Evolutionary conservation across 2,797 vertebrate genomes (phyloP).

Genomic region (Coreius guichenoti): DNA sequence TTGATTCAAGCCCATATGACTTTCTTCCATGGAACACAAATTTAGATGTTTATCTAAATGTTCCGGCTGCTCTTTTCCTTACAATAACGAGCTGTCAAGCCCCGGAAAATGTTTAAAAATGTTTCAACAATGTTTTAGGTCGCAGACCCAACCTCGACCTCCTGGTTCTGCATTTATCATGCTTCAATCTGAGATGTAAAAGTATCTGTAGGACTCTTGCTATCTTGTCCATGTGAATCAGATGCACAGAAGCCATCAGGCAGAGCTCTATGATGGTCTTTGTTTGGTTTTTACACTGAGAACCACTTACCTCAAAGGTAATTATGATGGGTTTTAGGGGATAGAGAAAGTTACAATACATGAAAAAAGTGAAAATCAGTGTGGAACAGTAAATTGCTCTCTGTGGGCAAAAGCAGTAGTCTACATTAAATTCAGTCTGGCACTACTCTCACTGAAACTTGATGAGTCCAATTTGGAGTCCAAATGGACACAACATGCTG

Average conservation of each 20-base stretch:
- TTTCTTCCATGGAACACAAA: background rate
- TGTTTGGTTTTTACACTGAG: conserved; percentile 22
- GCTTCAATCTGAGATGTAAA: background rate
- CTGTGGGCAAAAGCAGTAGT: conserved; percentile 51
- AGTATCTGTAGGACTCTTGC: background rate
- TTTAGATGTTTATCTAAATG: background rate
- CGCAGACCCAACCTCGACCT: background rate
- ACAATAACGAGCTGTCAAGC: background rate
- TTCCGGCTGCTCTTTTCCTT: background rate
- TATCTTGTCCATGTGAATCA: conserved; percentile 2
- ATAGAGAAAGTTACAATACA: conserved; percentile 34
- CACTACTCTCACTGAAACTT: conserved; percentile 44
- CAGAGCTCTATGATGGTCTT: conserved; percentile 9
- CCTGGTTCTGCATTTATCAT: background rate
- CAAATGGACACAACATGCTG: conserved; percentile 50
- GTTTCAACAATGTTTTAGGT: background rate
- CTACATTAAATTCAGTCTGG: conserved; percentile 58
- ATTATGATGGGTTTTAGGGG: conserved; percentile 37
- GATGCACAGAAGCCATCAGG: conserved; percentile 13
- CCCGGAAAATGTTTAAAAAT: background rate
- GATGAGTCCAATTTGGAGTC: conserved; percentile 39
- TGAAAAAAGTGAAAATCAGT: conserved; percentile 58
- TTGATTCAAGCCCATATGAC: background rate
- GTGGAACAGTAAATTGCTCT: conserved; percentile 54
- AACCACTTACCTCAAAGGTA: conserved; percentile 19